Conservation (phyloP, 2,797 vertebrate genomes). For the Rallus crepitans region DNA sequence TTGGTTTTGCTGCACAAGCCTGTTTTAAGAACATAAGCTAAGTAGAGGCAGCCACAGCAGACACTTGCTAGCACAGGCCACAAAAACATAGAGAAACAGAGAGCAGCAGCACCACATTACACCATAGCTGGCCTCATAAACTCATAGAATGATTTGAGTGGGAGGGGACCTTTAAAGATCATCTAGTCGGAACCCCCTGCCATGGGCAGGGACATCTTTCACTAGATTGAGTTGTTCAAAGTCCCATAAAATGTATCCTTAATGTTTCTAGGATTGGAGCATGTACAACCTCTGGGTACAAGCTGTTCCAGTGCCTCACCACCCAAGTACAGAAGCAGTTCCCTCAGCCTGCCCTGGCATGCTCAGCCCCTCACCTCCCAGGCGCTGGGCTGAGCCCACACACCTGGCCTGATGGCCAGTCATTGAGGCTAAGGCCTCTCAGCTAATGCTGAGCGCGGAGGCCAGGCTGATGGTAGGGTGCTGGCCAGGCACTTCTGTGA, state of each 20-base stretch:
- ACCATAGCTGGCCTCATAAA: background rate
- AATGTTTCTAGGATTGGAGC: background rate
- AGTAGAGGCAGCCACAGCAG: background rate
- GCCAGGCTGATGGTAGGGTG: rapidly evolving
- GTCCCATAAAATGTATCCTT: background rate
- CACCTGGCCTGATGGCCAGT: background rate
- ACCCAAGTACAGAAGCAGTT: background rate
- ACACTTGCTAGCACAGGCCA: background rate
- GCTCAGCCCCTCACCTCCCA: background rate
- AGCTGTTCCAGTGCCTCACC: background rate
- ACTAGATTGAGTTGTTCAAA: background rate
- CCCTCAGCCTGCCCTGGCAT: background rate
- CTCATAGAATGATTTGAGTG: background rate
- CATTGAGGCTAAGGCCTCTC: rapidly evolving
- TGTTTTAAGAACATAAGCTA: background rate
- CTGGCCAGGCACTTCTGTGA: background rate
- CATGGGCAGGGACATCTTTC: background rate
- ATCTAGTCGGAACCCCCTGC: background rate
- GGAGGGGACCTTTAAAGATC: background rate
- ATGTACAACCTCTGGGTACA: background rate
- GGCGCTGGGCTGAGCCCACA: background rate
- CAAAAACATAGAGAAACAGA: background rate
- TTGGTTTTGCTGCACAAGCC: background rate
- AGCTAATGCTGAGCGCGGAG: rapidly evolving
- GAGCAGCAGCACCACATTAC: background rate